Percentiles rank a stretch among this genome's conserved stretches.
These are phyloP conservation scores for Drosophila bocqueti DNA, from an alignment of 1,140 invertebrate genomes.

Conservation along the genomic window DNA sequence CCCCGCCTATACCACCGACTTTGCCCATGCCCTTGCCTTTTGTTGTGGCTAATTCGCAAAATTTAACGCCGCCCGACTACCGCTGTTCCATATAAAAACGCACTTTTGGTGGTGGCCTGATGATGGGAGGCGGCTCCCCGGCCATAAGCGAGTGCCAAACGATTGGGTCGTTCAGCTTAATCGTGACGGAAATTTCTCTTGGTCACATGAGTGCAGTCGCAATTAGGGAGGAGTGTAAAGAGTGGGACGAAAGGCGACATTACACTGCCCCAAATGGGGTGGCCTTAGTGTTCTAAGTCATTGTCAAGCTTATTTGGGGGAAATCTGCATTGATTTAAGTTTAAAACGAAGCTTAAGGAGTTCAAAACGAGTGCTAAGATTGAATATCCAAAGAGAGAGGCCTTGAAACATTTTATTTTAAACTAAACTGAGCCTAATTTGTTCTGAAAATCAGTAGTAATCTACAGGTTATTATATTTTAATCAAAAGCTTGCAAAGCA, in stretches of 20 bases:
- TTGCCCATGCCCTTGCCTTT: slow-evolving; percentile 4
- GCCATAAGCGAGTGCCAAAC: slow-evolving; percentile 26
- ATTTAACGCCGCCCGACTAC: slow-evolving; percentile 48
- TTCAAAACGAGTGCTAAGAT: not conserved
- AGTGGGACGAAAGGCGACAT: slow-evolving; percentile 18
- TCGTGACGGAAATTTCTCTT: slow-evolving; percentile 79
- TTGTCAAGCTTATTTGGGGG: not conserved
- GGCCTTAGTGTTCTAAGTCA: not conserved
- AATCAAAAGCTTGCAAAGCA: no score
- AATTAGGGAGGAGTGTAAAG: slow-evolving; percentile 4
- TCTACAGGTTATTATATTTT: no score
- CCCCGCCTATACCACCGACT: not conserved
- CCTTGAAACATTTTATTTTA: not conserved
- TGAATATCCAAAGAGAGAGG: no score
- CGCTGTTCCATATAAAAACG: slow-evolving; percentile 69
- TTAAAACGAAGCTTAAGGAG: no score
- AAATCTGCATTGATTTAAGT: not conserved
- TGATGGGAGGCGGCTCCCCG: slow-evolving; percentile 16
- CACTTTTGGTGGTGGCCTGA: slow-evolving; percentile 28
- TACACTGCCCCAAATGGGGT: slow-evolving; percentile 15
- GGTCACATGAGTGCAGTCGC: slow-evolving; percentile 14
- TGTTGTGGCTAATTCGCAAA: slow-evolving; percentile 63
- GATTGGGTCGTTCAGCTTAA: slow-evolving; percentile 50
- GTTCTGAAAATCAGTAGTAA: not conserved
- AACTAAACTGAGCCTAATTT: not conserved